Base-by-base conservation (phyloP, 2,888 invertebrate species). In the Liopterus haemorrhoidalis region DNA sequence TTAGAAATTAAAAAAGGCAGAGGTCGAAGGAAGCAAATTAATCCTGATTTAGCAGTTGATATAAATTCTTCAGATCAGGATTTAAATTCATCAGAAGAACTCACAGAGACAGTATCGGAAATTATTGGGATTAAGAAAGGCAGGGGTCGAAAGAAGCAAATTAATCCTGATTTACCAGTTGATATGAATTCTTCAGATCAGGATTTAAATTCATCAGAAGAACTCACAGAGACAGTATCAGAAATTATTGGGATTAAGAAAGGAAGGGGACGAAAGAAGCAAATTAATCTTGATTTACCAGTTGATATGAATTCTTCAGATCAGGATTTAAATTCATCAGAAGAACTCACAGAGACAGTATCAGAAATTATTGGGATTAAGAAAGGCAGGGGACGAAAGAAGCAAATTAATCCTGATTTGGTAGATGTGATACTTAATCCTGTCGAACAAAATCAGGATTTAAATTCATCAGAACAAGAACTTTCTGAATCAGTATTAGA, bases 251-350 rank as follows among this genome's bases (percentile, higher is more conserved):
- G 8, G 8, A 22, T 6, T 3, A 32, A 32, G 19, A 16, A 19
- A 9, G 15, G 33, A 4, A 16, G 33, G 5, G n/a, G 18, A 2
- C 15, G 19, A 18, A 32, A 32, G 18, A 18, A 16, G 9, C 15
- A 32, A 12, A 1, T n/a, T 32, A 18, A 32, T 18, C 14, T 3
- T 14, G 25, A 35, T 21, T 21, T 9, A 21, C 6, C 20, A 5
- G 9, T 22, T 35, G 12, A 21, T 35, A n/a, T 20, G 8, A n/a
- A n/a, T n/a, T n/a, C n/a, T n/a, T n/a, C n/a, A 32, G 18, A 32
- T 14, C 6, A 32, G 19, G 16, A 32, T 16, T 32, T 16, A 32
- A 19, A 18, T 19, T 9, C 18, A 22, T 5, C 8, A 22, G 5
- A 22, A 22, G 22, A 22, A 22, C 5, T 6, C 5, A 8, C 8